Conservation (phyloP, 2,888 invertebrate species). For the Hydropsyche betteni region DNA sequence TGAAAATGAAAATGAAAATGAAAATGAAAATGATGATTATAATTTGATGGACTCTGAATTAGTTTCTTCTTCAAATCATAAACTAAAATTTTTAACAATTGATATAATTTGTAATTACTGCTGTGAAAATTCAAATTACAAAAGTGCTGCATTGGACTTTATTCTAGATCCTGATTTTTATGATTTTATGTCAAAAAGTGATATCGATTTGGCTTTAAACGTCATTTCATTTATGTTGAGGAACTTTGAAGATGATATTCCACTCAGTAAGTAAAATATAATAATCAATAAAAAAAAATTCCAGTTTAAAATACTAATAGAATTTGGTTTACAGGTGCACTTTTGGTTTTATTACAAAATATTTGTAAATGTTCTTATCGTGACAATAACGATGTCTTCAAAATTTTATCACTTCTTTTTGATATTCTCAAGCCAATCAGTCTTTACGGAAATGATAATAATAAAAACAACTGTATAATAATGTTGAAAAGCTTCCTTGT, state of each 20-base stretch:
- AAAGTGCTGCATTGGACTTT: constrained; percentile 59
- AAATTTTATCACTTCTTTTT: constrained; percentile 57
- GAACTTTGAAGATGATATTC: constrained; percentile 56
- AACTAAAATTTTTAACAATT: constrained; percentile 58
- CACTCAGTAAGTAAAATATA: constrained; percentile 56
- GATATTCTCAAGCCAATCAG: constrained; percentile 59
- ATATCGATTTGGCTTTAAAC: constrained; percentile 58
- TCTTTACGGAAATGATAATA: constrained; percentile 55
- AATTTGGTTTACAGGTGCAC: constrained; percentile 21
- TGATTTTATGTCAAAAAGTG: constrained; percentile 56
- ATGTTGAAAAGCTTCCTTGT: constrained; percentile 62
- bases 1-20: constrained; percentile 31
- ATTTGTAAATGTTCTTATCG: constrained; percentile 61
- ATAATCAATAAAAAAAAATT: not conserved
- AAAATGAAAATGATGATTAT: constrained; percentile 34
- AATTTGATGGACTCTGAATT: constrained; percentile 34
- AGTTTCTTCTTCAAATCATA: constrained; percentile 16
- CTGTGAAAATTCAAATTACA: constrained; percentile 53
- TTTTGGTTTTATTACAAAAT: constrained; percentile 55
- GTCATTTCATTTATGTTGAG: constrained; percentile 54
- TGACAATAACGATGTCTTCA: constrained; percentile 57
- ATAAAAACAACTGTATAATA: constrained; percentile 61
- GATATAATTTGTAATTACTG: constrained; percentile 60
- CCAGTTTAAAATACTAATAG: not conserved
- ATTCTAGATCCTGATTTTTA: constrained; percentile 59